Base-by-base conservation (phyloP, 2,888 invertebrate genomes). In the Pristionchus entomophagus region DNA sequence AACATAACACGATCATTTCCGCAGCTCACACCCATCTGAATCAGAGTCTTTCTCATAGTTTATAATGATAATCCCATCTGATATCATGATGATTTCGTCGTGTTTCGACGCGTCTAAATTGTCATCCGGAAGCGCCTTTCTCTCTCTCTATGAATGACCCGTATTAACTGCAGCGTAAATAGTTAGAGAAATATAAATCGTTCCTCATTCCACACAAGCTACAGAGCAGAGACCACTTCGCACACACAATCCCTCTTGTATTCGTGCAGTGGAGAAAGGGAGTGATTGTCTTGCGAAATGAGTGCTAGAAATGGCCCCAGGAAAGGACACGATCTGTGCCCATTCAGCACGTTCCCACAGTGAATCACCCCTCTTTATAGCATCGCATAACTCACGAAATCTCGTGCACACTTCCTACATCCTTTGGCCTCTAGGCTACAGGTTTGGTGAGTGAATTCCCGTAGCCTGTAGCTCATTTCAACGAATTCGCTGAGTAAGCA, bases 361-460 rank as follows among this genome's bases (percentile, higher is more conserved):
- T 65, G 65, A 65, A 35, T 65, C 65, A 65, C 65, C 35, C 65
- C 65, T 19, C 65, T 65, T 65, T 65, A n/a, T n/a, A n/a, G n/a
- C n/a, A n/a, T 65, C 14, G 65, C 65, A 35, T 35, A 65, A 65
- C 65, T 35, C 35, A 35, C 65, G 65, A 65, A 65, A 65, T 29
- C 14, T 17, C 65, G 32, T 6, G 35, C 65, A 35, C 65, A 35
- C 35, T 35, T 45, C 14, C 45, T 45, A 45, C 45, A 14, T 10
- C 8, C 45, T 10, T 14, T 45, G 45, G n/a, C n/a, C n/a, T n/a
- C n/a, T n/a, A n/a, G n/a, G n/a, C n/a, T n/a, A n/a, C n/a, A n/a
- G n/a, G n/a, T n/a, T n/a, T n/a, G n/a, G n/a, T n/a, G n/a, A n/a
- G n/a, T n/a, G n/a, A n/a, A n/a, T n/a, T n/a, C n/a, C n/a, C n/a